A percentile compares a stretch with the other conserved stretches of the same genome.
phyloP scores from a whole-genome alignment of 2,888 invertebrate genomes.

The Morinoia aosen region DNA sequence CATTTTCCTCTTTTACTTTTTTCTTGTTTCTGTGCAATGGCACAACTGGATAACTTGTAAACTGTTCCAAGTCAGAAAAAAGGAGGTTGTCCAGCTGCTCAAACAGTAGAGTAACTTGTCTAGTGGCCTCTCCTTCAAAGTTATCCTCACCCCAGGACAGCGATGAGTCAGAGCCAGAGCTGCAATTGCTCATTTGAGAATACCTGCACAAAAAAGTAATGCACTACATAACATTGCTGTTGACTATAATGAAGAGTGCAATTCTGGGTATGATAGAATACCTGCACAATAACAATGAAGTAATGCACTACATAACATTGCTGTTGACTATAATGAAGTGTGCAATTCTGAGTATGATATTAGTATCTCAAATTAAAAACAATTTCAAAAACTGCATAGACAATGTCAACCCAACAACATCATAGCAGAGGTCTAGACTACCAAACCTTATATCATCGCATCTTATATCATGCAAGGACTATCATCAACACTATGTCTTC shows the following conservation, averaged over 20 bases:
- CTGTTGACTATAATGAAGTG: too few species aligned
- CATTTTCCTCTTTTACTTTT: neutral
- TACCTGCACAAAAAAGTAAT: constrained; percentile 56
- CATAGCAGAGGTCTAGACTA: too few species aligned
- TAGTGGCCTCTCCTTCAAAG: constrained; percentile 67
- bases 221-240: neutral
- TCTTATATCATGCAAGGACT: too few species aligned
- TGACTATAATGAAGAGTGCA: neutral
- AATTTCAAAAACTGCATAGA: too few species aligned
- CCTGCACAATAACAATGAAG: too few species aligned
- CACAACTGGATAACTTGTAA: constrained; percentile 45
- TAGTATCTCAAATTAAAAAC: too few species aligned
- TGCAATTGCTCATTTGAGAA: constrained; percentile 60
- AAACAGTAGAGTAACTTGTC: constrained; percentile 64
- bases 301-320: too few species aligned
- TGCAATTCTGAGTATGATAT: too few species aligned
- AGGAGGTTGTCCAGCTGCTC: constrained; percentile 64
- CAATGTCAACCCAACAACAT: too few species aligned
- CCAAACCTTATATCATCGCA: too few species aligned
- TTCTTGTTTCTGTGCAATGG: neutral
- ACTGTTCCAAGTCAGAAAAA: constrained; percentile 44
- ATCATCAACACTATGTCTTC: too few species aligned
- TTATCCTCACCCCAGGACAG: constrained; percentile 67
- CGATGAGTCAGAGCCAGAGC: constrained; percentile 62
- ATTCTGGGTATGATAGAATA: neutral